Evolutionary conservation across 1,140 invertebrate genomes (phyloP), one percentile per base, ranked within the genome.

Genomic region (Trichonephila inaurata): DNA sequence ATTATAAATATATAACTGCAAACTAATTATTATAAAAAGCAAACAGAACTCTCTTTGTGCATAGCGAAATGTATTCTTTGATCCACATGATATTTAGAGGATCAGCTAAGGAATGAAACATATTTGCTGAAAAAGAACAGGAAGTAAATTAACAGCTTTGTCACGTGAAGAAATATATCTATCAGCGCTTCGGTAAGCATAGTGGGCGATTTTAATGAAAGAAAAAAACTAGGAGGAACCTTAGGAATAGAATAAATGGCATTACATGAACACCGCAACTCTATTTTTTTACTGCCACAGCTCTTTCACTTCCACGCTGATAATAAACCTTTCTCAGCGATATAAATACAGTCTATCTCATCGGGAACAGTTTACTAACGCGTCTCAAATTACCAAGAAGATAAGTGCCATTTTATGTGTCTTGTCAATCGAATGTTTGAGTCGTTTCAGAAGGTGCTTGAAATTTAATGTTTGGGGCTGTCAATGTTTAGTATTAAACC

Each of bases 141-240:
- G 62, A 64, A 64, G 62, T 88, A 88, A 88, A 88, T 88, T 61
- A 88, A 40, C 86, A 66, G 86, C 60, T 88, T 88, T 88, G 60
- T 88, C 61, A 40, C 62, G 28, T 40, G 60, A 3, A n/a, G 28
- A 61, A 10, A 51, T 66, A 66, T 66, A 60, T 88, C 86, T 44
- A 64, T 88, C 86, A 88, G 66, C 86, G 33, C 40, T 88, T 88
- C 33, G 61, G 18, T 19, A 40, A 88, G 12, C 86, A n/a, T 24
- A 88, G 86, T 88, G 86, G 86, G 86, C 86, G 86, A 88, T 64
- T 85, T 77, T 14, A 85, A 85, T 28, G 83, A 60, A 85, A 64
- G 24, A 83, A 60, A 28, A 58, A 58, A 58, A 24, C n/a, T 60
- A n/a, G 44, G 44, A 60, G 51, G n/a, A 58, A 60, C 44, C 60